Percentiles rank a stretch among this genome's conserved stretches.
Evolutionary conservation across 2,113 vertebrate species (phyloP).

Genomic region (Mus pahari): DNA sequence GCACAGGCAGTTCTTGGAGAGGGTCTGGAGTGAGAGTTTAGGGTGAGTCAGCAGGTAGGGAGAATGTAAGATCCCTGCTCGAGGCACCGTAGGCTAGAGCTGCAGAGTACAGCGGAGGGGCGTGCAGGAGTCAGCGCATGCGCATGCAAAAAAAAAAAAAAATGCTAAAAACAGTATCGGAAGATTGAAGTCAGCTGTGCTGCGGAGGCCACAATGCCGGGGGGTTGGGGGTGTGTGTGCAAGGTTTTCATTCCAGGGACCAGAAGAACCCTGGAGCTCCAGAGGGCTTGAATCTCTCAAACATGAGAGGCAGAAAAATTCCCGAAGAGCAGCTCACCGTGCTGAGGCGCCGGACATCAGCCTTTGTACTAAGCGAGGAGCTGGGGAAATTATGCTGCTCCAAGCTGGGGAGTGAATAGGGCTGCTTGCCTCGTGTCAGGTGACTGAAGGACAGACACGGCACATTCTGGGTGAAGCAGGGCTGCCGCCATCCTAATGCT

Average conservation of each 20-base stretch:
- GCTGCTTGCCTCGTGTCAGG: accelerated
- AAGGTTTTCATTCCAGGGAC: neutral
- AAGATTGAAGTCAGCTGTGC: conserved; percentile 56
- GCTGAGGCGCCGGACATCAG: neutral
- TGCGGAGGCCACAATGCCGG: neutral
- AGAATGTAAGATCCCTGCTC: neutral
- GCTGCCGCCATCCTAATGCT: neutral
- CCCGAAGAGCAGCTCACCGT: neutral
- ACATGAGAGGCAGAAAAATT: conserved; percentile 12
- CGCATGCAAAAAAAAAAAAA: neutral
- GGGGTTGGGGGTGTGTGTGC: too few species aligned
- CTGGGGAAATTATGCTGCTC: neutral
- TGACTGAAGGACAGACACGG: neutral
- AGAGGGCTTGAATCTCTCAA: neutral
- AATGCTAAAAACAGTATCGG: conserved; percentile 55
- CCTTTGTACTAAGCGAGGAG: neutral
- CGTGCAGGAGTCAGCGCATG: neutral
- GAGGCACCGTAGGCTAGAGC: neutral
- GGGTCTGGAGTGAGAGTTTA: neutral
- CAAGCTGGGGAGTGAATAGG: neutral
- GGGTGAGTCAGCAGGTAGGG: neutral
- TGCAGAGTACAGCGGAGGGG: neutral
- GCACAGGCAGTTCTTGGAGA: neutral
- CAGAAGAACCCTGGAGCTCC: neutral
- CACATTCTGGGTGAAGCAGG: neutral